Evolutionary conservation across 1,140 invertebrate genomes (phyloP).

Genomic region (Drosophila parvula): DNA sequence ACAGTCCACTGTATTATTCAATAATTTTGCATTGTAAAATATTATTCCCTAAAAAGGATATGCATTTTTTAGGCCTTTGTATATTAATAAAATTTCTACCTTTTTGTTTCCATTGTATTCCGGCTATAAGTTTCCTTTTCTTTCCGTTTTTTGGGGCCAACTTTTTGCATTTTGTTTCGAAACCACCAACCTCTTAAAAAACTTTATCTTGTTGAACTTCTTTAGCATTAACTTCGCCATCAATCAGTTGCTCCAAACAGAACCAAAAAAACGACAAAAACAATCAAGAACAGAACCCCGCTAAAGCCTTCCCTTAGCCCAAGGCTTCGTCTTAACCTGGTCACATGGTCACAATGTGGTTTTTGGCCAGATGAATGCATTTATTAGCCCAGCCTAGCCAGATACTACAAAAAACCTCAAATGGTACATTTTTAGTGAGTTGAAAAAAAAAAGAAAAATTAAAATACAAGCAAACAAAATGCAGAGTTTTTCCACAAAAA

Average conservation of each 20-base stretch:
- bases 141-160: neutral
- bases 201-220: conserved; percentile 22
- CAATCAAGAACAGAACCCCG: conserved; percentile 19
- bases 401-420: conserved; percentile 47
- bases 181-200: neutral
- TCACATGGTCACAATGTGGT: conserved; percentile 58
- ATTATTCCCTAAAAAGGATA: neutral
- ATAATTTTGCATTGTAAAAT: neutral
- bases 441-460: conserved; percentile 31
- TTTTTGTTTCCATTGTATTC: neutral
- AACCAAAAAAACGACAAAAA: neutral
- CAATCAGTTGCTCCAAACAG: conserved; percentile 27
- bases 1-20: neutral
- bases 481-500: conserved; percentile 64
- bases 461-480: conserved; percentile 57
- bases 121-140: neutral
- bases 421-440: conserved; percentile 67
- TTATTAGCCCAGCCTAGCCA: conserved; percentile 31
- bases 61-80: neutral
- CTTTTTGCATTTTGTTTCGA: neutral
- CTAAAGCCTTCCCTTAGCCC: conserved; percentile 51
- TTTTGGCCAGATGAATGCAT: conserved; percentile 58
- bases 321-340: conserved; percentile 52
- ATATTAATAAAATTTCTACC: neutral
- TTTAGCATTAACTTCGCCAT: conserved; percentile 24